Evolutionary conservation across 1,140 invertebrate species (phyloP).

Genomic region (Conus betulinus): DNA sequence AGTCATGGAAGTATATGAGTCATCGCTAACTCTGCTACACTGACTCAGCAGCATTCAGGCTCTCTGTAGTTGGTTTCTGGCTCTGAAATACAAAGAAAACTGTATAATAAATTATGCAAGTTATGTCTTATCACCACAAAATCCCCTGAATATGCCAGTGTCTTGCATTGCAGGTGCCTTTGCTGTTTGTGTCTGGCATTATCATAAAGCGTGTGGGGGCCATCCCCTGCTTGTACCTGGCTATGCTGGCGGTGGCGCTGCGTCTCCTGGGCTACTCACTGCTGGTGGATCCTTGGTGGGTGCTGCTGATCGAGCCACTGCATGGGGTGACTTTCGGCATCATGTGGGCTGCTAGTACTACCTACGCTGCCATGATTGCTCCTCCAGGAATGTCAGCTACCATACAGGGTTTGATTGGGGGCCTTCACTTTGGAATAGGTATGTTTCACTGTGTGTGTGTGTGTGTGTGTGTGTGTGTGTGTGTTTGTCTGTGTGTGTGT

Average conservation of each 20-base stretch:
- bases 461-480: background rate
- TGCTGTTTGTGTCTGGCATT: slow-evolving; percentile 39
- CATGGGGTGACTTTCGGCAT: slow-evolving; percentile 92
- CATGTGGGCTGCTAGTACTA: slow-evolving; percentile 84
- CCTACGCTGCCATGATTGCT: slow-evolving; percentile 45
- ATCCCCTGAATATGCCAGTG: too few relatives aligned
- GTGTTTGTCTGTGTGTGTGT: background rate
- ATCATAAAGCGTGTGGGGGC: slow-evolving; percentile 77
- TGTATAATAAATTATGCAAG: too few relatives aligned
- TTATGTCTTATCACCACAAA: too few relatives aligned
- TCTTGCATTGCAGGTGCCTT: slow-evolving; percentile 23
- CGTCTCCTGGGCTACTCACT: slow-evolving; percentile 90
- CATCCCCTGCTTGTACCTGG: slow-evolving; percentile 88
- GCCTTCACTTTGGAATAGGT: slow-evolving; percentile 52
- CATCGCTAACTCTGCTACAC: too few relatives aligned
- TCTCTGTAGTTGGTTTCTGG: too few relatives aligned
- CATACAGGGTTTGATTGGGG: slow-evolving; percentile 47
- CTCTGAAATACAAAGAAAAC: too few relatives aligned
- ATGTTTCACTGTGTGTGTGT: slow-evolving; percentile 13
- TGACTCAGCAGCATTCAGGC: too few relatives aligned
- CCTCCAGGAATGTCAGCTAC: slow-evolving; percentile 50
- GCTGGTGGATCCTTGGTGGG: slow-evolving; percentile 85
- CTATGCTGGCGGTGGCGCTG: slow-evolving; percentile 84
- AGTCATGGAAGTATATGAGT: too few relatives aligned
- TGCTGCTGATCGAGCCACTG: slow-evolving; percentile 88